Conservation (phyloP, 2,888 invertebrate genomes). For the Ceramica pisi region DNA sequence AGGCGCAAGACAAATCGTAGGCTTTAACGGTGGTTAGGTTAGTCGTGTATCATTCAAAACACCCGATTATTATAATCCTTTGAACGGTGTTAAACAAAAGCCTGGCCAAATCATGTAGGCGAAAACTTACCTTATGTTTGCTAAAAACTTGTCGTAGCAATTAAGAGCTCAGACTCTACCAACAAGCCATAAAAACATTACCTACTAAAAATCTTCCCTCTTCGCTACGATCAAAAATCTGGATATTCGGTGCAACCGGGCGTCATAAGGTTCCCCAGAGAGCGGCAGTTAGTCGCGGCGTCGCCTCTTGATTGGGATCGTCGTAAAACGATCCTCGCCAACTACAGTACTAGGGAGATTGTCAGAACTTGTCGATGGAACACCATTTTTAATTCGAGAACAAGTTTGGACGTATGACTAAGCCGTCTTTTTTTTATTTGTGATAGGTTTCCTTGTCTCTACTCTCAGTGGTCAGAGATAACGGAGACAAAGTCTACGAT, state of each 20-base stretch:
- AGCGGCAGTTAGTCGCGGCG: conserved; percentile 86
- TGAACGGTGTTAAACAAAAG: too few species aligned
- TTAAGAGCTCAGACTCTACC: too few species aligned
- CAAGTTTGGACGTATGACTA: neutral
- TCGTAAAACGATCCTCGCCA: conserved; percentile 86
- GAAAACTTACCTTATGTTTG: neutral
- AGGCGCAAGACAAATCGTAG: too few species aligned
- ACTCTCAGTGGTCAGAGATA: too few species aligned
- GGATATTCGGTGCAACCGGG: conserved; percentile 63
- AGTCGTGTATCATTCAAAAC: too few species aligned
- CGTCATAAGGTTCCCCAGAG: conserved; percentile 75
- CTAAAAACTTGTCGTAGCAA: neutral
- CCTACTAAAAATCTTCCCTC: neutral
- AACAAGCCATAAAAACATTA: neutral
- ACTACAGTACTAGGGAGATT: conserved; percentile 69
- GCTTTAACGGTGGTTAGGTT: too few species aligned
- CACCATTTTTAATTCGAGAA: conserved; percentile 32
- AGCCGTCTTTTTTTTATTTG: too few species aligned
- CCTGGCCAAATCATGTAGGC: neutral
- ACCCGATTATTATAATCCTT: too few species aligned
- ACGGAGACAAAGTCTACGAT: too few species aligned
- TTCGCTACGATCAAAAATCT: conserved; percentile 34
- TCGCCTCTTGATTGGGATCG: conserved; percentile 88
- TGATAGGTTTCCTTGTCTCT: too few species aligned
- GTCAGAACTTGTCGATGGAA: conserved; percentile 40